phyloP scores from a whole-genome alignment of 1,140 invertebrate genomes.

The Meloidogyne chitwoodi region DNA sequence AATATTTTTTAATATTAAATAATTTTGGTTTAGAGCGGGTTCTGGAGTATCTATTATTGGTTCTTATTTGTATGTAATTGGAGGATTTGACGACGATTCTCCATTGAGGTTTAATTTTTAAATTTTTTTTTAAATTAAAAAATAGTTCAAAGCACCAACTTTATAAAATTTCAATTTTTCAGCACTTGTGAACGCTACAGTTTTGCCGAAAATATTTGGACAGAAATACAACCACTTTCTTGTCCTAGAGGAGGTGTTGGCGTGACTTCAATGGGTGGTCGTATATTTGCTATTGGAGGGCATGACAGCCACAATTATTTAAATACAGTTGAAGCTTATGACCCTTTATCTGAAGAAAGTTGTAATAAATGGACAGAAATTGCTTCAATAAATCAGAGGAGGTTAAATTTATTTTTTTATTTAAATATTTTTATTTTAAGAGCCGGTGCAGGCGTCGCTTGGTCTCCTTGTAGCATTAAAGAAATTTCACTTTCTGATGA shows the following conservation, averaged over 20 bases:
- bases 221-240: constrained; percentile 76
- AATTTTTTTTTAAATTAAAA: not conserved
- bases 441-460: constrained; percentile 43
- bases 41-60: constrained; percentile 47
- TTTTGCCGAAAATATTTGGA: constrained; percentile 80
- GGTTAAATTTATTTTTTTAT: constrained; percentile 37
- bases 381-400: constrained; percentile 54
- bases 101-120: constrained; percentile 68
- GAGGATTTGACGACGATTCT: constrained; percentile 82
- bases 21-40: constrained; percentile 25
- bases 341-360: constrained; percentile 57
- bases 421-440: constrained; percentile 22
- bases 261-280: constrained; percentile 46
- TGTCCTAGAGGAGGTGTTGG: constrained; percentile 61
- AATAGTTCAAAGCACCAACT: too few species aligned
- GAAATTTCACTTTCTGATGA: not conserved
- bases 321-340: constrained; percentile 62
- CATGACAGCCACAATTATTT: constrained; percentile 63
- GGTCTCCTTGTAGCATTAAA: constrained; percentile 66
- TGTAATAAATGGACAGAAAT: constrained; percentile 55
- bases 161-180: not conserved
- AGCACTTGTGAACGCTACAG: constrained; percentile 75
- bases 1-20: not conserved
- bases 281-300: constrained; percentile 63
- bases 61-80: constrained; percentile 76